Evolutionary conservation across 2,888 invertebrate genomes (phyloP).

Genomic region (Drosophila gaucha): DNA sequence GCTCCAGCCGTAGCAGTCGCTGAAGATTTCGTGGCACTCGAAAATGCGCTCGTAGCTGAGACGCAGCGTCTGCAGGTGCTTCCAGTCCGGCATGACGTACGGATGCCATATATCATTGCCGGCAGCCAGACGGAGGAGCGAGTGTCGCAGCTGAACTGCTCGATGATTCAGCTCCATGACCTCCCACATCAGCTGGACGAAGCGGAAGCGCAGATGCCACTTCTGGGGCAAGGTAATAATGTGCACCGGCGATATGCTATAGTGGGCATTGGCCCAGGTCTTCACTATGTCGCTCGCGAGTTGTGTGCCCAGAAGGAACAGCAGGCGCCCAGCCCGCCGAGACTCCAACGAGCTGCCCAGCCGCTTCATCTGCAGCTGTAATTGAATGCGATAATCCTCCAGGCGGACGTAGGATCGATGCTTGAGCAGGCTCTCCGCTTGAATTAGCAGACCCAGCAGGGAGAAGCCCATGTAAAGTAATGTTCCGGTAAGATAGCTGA

Average conservation of each 20-base stretch:
- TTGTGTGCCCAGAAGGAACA: constrained; percentile 42
- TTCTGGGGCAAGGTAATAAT: constrained; percentile 53
- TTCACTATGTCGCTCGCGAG: constrained; percentile 46
- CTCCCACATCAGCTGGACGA: constrained; percentile 67
- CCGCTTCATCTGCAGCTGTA: constrained; percentile 49
- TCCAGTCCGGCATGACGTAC: constrained; percentile 55
- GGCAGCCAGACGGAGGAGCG: constrained; percentile 54
- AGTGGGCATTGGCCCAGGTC: constrained; percentile 41
- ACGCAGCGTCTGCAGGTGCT: constrained; percentile 71
- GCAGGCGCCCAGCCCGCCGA: constrained; percentile 25
- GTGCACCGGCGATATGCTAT: constrained; percentile 45
- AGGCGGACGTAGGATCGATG: constrained; percentile 23
- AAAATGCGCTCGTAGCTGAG: constrained; percentile 77
- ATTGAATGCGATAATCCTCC: constrained; percentile 37
- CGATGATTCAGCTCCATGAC: constrained; percentile 65
- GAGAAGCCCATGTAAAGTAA: constrained; percentile 38
- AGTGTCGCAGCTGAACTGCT: constrained; percentile 46
- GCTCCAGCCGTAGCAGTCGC: constrained; percentile 83
- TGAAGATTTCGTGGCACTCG: constrained; percentile 68
- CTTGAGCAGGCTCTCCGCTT: constrained; percentile 55
- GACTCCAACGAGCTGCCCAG: constrained; percentile 48
- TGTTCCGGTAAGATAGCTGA: constrained; percentile 44
- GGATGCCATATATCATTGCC: constrained; percentile 73
- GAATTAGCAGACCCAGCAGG: constrained; percentile 37
- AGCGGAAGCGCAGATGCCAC: constrained; percentile 73